Percentiles rank a stretch among this genome's conserved stretches.
Evolutionary conservation across 1,140 invertebrate genomes (phyloP).

Genomic region (Leptinotarsa defecta): DNA sequence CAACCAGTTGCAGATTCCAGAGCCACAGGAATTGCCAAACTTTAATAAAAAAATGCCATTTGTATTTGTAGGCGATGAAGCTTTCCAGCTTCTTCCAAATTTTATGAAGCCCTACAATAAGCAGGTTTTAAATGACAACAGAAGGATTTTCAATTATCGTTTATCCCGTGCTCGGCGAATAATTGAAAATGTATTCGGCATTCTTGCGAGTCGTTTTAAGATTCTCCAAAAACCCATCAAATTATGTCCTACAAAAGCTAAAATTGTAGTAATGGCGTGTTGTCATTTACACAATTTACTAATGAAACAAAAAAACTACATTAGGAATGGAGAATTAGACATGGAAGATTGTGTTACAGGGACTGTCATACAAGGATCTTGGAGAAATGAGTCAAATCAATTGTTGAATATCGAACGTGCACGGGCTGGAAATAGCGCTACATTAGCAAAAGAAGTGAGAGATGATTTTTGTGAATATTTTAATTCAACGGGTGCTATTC

Average conservation of each 20-base stretch:
- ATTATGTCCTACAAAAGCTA: conserved; percentile 14
- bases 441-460: conserved; percentile 20
- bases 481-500: conserved; percentile 21
- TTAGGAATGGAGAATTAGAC: conserved; percentile 16
- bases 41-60: conserved; percentile 13
- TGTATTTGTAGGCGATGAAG: conserved; percentile 25
- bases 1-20: conserved; percentile 20
- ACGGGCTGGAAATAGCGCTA: conserved; percentile 15
- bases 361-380: conserved; percentile 4
- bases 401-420: conserved; percentile 17
- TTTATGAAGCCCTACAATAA: conserved; percentile 30
- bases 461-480: conserved; percentile 23
- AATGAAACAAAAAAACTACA: conserved; percentile 20
- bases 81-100: conserved; percentile 19
- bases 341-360: conserved; percentile 10
- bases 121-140: not conserved
- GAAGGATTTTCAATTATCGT: conserved; percentile 22
- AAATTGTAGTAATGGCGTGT: conserved; percentile 20
- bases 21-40: conserved; percentile 16
- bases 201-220: conserved; percentile 13
- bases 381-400: conserved; percentile 19
- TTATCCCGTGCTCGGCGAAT: conserved; percentile 19
- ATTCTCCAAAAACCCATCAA: conserved; percentile 16
- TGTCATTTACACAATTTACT: conserved; percentile 23
- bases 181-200: conserved; percentile 26